Conservation (phyloP, 2,113 vertebrate genomes). For the Elaphurus davidianus region DNA sequence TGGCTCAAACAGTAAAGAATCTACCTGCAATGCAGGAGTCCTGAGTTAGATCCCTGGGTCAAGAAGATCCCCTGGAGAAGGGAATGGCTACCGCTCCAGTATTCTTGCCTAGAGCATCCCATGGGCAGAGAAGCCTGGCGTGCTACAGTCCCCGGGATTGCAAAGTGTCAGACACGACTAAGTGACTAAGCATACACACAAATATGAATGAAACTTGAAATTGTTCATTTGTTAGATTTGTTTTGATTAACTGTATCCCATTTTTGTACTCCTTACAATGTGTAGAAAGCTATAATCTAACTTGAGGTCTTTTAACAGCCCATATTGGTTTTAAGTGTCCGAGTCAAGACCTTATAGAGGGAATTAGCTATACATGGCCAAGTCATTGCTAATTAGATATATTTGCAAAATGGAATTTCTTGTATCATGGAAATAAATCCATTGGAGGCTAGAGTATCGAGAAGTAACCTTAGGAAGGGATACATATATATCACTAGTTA, state of each 20-base stretch:
- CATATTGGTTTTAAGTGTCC: not conserved
- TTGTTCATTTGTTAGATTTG: not conserved
- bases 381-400: not conserved
- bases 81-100: not conserved
- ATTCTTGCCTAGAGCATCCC: not conserved
- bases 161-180: not conserved
- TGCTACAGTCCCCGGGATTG: not conserved
- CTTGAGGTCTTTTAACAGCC: not conserved
- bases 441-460: not conserved
- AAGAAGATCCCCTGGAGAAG: not conserved
- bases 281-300: not conserved
- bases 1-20: not conserved
- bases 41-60: not conserved
- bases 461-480: not conserved
- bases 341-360: not conserved
- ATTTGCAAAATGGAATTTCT: not conserved
- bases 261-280: not conserved
- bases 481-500: not conserved
- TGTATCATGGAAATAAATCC: not conserved
- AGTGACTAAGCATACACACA: not conserved
- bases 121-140: not conserved
- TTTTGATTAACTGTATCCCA: not conserved
- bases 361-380: not conserved
- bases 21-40: not conserved
- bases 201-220: not conserved